Evolutionary conservation across 2,113 vertebrate genomes (phyloP).

Genomic region (Protobothrops mucrosquamatus): DNA sequence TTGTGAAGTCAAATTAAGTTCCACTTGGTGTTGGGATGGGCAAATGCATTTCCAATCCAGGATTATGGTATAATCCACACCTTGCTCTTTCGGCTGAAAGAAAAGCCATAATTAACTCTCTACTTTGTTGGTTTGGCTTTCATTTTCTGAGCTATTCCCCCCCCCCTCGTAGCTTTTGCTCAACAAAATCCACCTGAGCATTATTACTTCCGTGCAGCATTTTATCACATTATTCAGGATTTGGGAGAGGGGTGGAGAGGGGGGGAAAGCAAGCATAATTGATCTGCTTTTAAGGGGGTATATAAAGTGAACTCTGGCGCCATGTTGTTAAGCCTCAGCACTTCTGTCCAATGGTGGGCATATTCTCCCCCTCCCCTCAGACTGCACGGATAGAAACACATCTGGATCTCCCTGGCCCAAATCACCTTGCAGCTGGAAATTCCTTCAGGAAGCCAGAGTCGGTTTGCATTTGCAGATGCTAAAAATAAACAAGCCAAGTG

Average conservation of each 20-base stretch:
- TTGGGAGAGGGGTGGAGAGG: neutral
- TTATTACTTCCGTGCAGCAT: neutral
- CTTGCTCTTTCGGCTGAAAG: neutral
- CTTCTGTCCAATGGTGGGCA: neutral
- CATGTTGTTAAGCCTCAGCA: neutral
- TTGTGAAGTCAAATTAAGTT: neutral
- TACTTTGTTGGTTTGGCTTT: neutral
- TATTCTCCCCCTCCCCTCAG: too few species aligned
- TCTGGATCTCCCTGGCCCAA: neutral
- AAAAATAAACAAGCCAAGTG: neutral
- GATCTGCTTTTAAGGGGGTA: neutral
- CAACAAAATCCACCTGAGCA: neutral
- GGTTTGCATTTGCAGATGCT: neutral
- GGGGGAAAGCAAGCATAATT: neutral
- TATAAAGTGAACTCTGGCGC: neutral
- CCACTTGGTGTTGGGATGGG: neutral
- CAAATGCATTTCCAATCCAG: neutral
- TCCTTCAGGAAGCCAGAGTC: neutral
- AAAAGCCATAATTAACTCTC: neutral
- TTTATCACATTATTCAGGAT: neutral
- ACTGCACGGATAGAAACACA: neutral
- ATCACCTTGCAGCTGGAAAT: neutral
- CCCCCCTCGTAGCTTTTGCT: neutral
- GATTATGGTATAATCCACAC: neutral
- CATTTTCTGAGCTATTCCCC: too few species aligned